Evolutionary conservation across 2,888 invertebrate genomes (phyloP).

Genomic region (Sicus ferrugineus): DNA sequence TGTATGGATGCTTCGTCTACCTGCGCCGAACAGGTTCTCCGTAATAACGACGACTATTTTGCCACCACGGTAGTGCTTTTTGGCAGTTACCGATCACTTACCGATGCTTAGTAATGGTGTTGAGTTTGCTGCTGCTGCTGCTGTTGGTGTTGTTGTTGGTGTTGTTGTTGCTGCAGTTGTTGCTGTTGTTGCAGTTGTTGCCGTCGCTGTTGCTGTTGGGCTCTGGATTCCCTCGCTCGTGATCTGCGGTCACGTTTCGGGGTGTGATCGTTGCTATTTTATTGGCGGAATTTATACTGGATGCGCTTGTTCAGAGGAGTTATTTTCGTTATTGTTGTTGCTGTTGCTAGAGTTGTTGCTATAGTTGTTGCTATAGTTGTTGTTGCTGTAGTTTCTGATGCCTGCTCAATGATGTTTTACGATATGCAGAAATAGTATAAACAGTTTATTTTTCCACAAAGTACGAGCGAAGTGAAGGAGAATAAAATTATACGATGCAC

Average conservation of each 20-base stretch:
- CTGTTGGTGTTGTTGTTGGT: conserved; percentile 33
- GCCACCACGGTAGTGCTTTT: conserved; percentile 33
- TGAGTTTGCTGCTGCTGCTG: too few relatives aligned
- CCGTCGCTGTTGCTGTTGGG: conserved; percentile 35
- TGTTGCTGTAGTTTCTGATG: background rate
- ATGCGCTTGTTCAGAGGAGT: conserved; percentile 12
- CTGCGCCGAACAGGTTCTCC: conserved; percentile 3
- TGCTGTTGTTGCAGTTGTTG: conserved; percentile 23
- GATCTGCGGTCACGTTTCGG: conserved; percentile 59
- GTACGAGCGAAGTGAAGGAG: conserved; percentile 7
- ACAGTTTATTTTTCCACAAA: conserved; percentile 24
- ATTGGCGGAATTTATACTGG: conserved; percentile 56
- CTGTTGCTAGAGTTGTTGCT: conserved; percentile 24
- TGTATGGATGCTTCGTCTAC: conserved; percentile 1
- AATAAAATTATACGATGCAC: too few relatives aligned
- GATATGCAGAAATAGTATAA: conserved; percentile 26
- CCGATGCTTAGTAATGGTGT: conserved; percentile 31
- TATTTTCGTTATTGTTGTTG: conserved; percentile 15
- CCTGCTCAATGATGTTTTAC: conserved; percentile 26
- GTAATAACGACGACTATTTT: conserved; percentile 20
- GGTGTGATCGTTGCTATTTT: conserved; percentile 61
- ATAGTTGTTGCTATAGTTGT: conserved; percentile 15
- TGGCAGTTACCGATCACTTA: conserved; percentile 34
- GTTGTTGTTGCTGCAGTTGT: conserved; percentile 23
- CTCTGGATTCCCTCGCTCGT: conserved; percentile 50